phyloP scores from a whole-genome alignment of 1,140 invertebrate species.

The Conus betulinus region DNA sequence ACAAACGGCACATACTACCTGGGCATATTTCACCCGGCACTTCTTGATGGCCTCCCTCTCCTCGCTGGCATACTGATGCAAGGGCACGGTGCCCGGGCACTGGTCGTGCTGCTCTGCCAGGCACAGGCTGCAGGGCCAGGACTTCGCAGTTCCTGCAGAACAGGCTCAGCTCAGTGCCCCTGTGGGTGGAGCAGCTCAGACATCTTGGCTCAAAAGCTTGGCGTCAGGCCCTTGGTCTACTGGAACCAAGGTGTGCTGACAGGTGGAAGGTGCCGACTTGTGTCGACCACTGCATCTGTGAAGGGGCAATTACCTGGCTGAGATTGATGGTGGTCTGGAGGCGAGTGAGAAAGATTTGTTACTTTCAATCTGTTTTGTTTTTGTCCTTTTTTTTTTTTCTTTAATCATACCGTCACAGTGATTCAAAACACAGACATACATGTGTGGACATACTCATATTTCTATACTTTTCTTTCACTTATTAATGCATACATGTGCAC shows the following conservation, averaged over 20 bases:
- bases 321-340: too few relatives aligned
- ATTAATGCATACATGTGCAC: too few relatives aligned
- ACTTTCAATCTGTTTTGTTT: too few relatives aligned
- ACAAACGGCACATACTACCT: not conserved
- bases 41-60: conserved; percentile 1
- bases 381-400: too few relatives aligned
- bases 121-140: not conserved
- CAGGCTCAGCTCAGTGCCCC: not conserved
- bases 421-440: too few relatives aligned
- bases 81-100: not conserved
- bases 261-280: not conserved
- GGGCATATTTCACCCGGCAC: conserved; percentile 1
- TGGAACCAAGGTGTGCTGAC: conserved; percentile 10
- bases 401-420: too few relatives aligned
- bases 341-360: too few relatives aligned
- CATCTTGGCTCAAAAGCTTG: not conserved
- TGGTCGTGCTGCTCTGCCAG: not conserved
- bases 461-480: too few relatives aligned
- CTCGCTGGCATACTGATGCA: not conserved
- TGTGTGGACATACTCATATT: too few relatives aligned
- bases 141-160: conserved; percentile 31
- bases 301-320: not conserved
- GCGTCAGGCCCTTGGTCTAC: not conserved
- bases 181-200: not conserved
- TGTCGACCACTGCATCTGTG: conserved; percentile 25